Evolutionary conservation across 2,797 vertebrate species (phyloP).

Genomic region (Crypturellus tataupa): DNA sequence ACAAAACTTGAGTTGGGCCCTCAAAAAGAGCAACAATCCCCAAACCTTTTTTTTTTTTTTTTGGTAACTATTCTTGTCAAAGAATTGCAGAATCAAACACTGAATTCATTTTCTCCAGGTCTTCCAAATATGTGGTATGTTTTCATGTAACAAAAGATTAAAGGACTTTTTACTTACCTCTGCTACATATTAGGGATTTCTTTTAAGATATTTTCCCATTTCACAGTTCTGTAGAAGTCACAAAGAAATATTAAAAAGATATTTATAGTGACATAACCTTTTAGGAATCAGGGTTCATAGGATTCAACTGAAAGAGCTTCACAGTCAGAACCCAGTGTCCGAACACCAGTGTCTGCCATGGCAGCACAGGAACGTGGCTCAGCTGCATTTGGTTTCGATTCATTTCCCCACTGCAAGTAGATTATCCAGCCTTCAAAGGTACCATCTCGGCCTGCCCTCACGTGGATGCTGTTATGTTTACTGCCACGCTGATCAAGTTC

Average conservation of each 20-base stretch:
- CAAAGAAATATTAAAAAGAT: neutral
- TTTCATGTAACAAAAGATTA: neutral
- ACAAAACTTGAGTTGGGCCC: neutral
- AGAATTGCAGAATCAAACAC: neutral
- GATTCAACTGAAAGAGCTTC: neutral
- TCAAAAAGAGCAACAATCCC: neutral
- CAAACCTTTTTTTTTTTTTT: neutral
- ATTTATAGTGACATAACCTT: neutral
- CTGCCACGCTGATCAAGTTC: neutral
- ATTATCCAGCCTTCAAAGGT: neutral
- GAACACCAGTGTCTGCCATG: neutral
- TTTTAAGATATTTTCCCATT: neutral
- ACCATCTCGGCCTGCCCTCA: neutral
- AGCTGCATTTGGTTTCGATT: too few relatives aligned
- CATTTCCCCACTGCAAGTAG: too few relatives aligned
- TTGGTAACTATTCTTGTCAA: neutral
- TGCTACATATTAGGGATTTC: neutral
- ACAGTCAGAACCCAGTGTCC: neutral
- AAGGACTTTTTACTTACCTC: accelerated
- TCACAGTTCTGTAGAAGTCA: neutral
- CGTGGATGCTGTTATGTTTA: neutral
- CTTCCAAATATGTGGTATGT: neutral
- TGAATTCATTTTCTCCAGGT: neutral
- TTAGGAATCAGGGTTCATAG: neutral
- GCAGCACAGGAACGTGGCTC: accelerated